Evolutionary conservation across 2,797 vertebrate species (phyloP).

Genomic region (Pterois miles): DNA sequence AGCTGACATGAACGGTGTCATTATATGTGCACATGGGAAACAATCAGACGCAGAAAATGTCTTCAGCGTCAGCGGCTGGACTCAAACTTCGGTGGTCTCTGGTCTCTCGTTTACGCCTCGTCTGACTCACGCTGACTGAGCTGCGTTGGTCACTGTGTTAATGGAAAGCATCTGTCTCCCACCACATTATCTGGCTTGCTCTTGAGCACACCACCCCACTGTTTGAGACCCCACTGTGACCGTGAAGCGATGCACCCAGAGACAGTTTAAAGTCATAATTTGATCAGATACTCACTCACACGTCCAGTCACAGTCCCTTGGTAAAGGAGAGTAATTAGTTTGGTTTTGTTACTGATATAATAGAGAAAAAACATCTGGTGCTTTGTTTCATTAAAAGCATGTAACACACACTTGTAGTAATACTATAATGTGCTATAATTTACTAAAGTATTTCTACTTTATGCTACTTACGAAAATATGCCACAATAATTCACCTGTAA

Average conservation of each 20-base stretch:
- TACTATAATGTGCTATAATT: neutral
- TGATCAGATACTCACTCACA: conserved; percentile 7
- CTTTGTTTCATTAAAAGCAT: neutral
- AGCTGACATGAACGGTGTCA: neutral
- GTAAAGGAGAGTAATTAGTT: neutral
- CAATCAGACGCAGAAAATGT: neutral
- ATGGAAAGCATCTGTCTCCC: conserved; percentile 24
- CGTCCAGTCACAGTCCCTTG: neutral
- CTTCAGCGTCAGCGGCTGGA: conserved; percentile 7
- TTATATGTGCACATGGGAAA: neutral
- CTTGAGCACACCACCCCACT: neutral
- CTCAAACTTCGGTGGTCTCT: neutral
- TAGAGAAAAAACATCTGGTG: conserved; percentile 8
- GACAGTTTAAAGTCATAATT: neutral
- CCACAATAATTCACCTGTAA: neutral
- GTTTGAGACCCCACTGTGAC: neutral
- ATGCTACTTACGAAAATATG: neutral
- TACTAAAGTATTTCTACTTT: neutral
- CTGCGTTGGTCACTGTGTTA: conserved; percentile 14
- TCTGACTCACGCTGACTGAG: conserved; percentile 40
- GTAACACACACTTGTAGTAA: neutral
- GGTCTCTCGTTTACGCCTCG: neutral
- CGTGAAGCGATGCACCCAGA: neutral
- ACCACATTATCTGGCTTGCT: neutral
- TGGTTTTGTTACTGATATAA: neutral